Base-by-base conservation (phyloP, 2,888 invertebrate species). In the Desoria tigrina region DNA sequence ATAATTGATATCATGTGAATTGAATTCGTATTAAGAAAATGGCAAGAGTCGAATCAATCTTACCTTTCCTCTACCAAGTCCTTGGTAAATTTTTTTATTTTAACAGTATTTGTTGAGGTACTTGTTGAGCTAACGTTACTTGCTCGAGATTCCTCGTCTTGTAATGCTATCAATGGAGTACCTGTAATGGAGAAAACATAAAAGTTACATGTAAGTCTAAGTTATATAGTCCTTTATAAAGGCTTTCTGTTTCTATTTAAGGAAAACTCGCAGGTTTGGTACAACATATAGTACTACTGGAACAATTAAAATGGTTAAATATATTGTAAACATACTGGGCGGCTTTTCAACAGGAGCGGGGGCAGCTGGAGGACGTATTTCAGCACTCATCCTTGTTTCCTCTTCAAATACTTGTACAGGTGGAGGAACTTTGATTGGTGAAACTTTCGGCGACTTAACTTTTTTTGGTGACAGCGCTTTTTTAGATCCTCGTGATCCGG, bases 81-180 rank as follows among this genome's bases (percentile, higher is more conserved):
- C 80, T 85, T 84, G 79, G 83, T 82, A 76, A 82, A 80, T 45
- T 81, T 79, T 66, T 82, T 82, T 69, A 82, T 81, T 69, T 79
- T 78, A 1, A 66, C 58, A 72, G 85, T 86, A 77, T n/a, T 54
- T 2, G 88, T 88, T 18, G 74, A 74, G 11, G 72, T 69, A 32
- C 72, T 88, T 1, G 84, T 84, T 26, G 87, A 77, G 79, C 90
- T 91, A 74, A 88, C 83, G 28, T 90, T 85, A n/a, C 91, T 91
- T 77, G 89, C 90, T 80, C 90, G 90, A 4, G 91, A 91, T 79
- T 90, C 89, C 76, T 92, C 92, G 60, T 75, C 74, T 26, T 62
- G 4, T 2, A 42, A 32, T 2, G 55, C 23, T 51, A 14, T 23
- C 16, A 32, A 26, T 55, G 55, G 55, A 14, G 55, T 55, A 27